Evolutionary conservation across 2,113 vertebrate genomes (phyloP).

Genomic region (Limnothrissa miodon): DNA sequence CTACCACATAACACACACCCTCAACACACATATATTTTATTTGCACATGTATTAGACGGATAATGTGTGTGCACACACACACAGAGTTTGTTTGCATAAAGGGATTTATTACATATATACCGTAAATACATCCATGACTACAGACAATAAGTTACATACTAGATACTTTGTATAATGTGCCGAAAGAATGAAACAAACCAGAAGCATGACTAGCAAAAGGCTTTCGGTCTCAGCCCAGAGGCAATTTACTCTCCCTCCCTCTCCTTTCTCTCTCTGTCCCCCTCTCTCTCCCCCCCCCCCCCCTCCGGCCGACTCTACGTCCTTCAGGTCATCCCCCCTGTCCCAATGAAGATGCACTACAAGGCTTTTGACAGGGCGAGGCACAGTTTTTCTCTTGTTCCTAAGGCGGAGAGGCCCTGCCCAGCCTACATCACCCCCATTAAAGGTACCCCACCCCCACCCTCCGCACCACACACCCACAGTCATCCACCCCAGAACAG

Average conservation of each 20-base stretch:
- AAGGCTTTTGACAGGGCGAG: slow-evolving; percentile 69
- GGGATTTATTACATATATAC: background rate
- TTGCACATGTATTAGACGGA: background rate
- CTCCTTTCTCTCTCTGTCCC: background rate
- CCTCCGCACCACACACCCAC: background rate
- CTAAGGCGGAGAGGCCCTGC: slow-evolving; percentile 78
- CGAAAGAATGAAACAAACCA: background rate
- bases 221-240: background rate
- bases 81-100: background rate
- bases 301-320: background rate
- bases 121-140: background rate
- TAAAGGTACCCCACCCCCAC: slow-evolving; percentile 69
- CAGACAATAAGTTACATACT: background rate
- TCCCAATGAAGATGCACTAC: slow-evolving; percentile 74
- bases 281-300: background rate
- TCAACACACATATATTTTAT: background rate
- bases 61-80: background rate
- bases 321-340: slow-evolving; percentile 86
- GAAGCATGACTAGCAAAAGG: background rate
- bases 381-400: slow-evolving; percentile 69
- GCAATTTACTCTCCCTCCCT: background rate
- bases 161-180: background rate
- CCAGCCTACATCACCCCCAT: slow-evolving; percentile 85
- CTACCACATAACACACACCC: background rate
- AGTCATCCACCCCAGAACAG: background rate